A percentile compares a stretch with the other conserved stretches of the same genome.
Conservation (phyloP, 2,888 invertebrate genomes). For the Rotaria socialis region DNA sequence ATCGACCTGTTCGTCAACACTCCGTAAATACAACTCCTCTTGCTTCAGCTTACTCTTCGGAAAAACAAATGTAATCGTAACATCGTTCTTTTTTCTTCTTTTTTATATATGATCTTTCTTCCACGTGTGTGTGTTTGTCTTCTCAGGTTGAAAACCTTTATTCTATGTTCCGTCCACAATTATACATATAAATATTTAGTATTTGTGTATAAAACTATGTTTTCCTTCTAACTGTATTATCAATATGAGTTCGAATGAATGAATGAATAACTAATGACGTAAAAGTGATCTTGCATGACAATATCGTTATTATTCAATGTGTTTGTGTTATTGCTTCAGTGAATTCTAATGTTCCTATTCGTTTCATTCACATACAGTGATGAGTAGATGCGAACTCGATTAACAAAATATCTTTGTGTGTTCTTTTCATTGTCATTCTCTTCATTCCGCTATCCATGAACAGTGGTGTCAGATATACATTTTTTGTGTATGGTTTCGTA, state of each 20-base stretch:
- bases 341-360: background rate
- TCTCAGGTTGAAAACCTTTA: constrained; percentile 9
- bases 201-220: constrained; percentile 2
- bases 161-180: background rate
- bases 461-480: background rate
- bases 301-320: background rate
- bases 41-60: constrained; percentile 15
- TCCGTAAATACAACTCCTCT: constrained; percentile 24
- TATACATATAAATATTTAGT: background rate
- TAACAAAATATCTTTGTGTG: background rate
- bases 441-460: background rate
- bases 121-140: background rate
- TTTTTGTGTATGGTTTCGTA: background rate
- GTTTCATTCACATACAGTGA: background rate
- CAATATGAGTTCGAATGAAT: constrained; percentile 20
- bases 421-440: background rate
- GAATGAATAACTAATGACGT: constrained; percentile 23
- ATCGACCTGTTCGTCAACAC: background rate
- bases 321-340: background rate
- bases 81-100: background rate
- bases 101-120: constrained; percentile 9
- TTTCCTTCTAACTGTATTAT: background rate
- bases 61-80: constrained; percentile 25
- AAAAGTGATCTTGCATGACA: background rate
- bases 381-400: background rate